phyloP scores from a whole-genome alignment of 2,888 invertebrate genomes.

The Nomada fabriciana region DNA sequence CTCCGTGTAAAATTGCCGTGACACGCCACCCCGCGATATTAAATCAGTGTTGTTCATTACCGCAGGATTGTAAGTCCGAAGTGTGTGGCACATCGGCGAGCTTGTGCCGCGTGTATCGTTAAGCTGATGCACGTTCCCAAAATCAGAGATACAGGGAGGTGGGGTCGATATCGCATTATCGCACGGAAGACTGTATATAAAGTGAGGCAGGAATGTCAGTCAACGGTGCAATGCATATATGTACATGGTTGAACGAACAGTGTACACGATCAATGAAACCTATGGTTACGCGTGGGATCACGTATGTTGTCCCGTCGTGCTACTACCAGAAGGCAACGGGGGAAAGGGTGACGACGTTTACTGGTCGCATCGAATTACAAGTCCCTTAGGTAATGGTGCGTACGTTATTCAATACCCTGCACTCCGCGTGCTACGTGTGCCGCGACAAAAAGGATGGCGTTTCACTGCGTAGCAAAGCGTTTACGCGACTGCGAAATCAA shows the following conservation, averaged over 20 bases:
- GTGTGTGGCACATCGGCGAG: conserved; percentile 5
- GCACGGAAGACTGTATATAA: conserved; percentile 45
- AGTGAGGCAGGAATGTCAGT: conserved; percentile 47
- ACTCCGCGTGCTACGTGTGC: conserved; percentile 35
- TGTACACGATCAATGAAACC: conserved; percentile 69
- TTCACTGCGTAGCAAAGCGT: conserved; percentile 44
- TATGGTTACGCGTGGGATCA: conserved; percentile 71
- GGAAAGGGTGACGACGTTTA: conserved; percentile 71
- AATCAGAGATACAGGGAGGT: conserved; percentile 28
- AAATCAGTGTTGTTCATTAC: conserved; percentile 38
- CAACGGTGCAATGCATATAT: conserved; percentile 47
- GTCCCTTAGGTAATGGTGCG: conserved; percentile 73
- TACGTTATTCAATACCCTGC: conserved; percentile 74
- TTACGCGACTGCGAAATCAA: conserved; percentile 40
- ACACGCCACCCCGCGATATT: conserved; percentile 31
- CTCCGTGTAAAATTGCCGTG: background rate
- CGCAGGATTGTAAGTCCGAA: conserved; percentile 35
- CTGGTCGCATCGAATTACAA: conserved; percentile 76
- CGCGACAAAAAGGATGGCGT: conserved; percentile 35
- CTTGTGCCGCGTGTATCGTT: conserved; percentile 32
- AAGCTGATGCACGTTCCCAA: conserved; percentile 31
- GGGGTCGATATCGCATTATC: conserved; percentile 35
- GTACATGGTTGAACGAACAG: conserved; percentile 47
- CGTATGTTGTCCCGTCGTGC: conserved; percentile 65
- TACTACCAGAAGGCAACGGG: conserved; percentile 50